phyloP scores from a whole-genome alignment of 23 tunicate genomes.

The Clavelina lepadiformis region DNA sequence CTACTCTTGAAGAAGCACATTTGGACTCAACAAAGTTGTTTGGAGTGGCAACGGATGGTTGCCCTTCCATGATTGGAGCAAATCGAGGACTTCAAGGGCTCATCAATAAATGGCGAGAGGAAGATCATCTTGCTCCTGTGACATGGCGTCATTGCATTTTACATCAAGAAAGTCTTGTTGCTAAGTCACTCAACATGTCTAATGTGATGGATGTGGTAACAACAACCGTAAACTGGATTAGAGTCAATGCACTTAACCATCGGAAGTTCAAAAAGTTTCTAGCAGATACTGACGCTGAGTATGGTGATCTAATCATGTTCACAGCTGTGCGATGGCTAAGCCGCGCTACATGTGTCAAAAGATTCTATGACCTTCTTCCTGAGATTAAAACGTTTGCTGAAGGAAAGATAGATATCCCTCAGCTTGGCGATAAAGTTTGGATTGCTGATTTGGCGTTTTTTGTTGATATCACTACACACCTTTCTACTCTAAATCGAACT shows the following conservation, averaged over 20 bases:
- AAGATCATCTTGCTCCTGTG: neutral
- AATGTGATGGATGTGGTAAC: conserved; percentile 9
- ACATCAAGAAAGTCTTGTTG: neutral
- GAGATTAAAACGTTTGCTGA: conserved; percentile 7
- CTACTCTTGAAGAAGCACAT: neutral
- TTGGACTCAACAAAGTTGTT: conserved; percentile 1
- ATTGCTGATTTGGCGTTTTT: conserved; percentile 5
- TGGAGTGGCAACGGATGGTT: neutral
- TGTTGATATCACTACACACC: conserved; percentile 27
- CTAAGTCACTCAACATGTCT: neutral
- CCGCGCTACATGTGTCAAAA: conserved; percentile 1
- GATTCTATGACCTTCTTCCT: neutral
- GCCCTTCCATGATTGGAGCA: conserved; percentile 1
- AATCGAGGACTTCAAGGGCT: conserved; percentile 14
- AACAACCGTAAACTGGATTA: conserved; percentile 3
- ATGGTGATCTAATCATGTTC: conserved; percentile 12
- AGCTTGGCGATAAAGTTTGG: conserved; percentile 14
- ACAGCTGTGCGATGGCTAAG: conserved; percentile 18
- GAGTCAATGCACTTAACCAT: conserved; percentile 1
- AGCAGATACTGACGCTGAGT: neutral
- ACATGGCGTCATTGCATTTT: conserved; percentile 2
- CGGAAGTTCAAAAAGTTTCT: conserved; percentile 3
- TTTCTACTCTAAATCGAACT: conserved; percentile 17
- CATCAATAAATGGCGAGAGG: conserved; percentile 1
- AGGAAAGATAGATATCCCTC: conserved; percentile 12